Evolutionary conservation across 37 sponge, comb jelly and placozoan genomes (phyloP), one percentile per base, ranked within the genome.

Genomic region (Chondrosia reniformis): DNA sequence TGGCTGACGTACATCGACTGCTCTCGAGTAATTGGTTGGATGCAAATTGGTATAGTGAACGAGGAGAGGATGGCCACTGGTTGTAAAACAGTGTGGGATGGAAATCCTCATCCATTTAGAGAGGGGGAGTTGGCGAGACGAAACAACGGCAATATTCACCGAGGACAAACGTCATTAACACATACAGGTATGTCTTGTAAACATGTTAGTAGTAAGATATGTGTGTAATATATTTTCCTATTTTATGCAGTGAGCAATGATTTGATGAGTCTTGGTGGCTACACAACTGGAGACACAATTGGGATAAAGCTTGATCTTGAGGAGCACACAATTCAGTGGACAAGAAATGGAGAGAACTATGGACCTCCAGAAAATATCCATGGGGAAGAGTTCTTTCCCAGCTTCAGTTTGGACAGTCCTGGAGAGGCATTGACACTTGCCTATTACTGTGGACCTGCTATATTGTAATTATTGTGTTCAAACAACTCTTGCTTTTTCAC

Each of bases 81-180:
- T 28, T 89, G 93, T 44, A 37, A 57, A 30, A 89, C 89, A 9
- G 46, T 46, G 5, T 95, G 93, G 93, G 96, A 95, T 52, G 92
- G 96, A 0, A 92, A 88, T 37, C 96, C 96, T 0, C 96, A 95
- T 75, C 96, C 96, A 10, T 92, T 89, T 58, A 46, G 96, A 37
- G 30, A 52, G 33, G 96, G 92, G 4, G 96, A 95, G 75, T 80
- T 95, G 45, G 92, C 96, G 0, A 69, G 89, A 34, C 64, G 87
- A 22, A 95, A 81, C 66, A 92, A 95, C 41, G 96, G 96, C 28
- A 92, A 92, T 71, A 86, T 89, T 49, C 88, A 88, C 77, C 84
- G 87, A 0, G 96, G 96, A 25, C 46, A 43, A 32, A 5, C 63
- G 30, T 5, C 30, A 21, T 40, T 40, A 39, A 40, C 21, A 10